These are phyloP conservation scores for Lacanobia wlatinum DNA, from an alignment of 2,888 invertebrate genomes.

Conservation along the genomic window DNA sequence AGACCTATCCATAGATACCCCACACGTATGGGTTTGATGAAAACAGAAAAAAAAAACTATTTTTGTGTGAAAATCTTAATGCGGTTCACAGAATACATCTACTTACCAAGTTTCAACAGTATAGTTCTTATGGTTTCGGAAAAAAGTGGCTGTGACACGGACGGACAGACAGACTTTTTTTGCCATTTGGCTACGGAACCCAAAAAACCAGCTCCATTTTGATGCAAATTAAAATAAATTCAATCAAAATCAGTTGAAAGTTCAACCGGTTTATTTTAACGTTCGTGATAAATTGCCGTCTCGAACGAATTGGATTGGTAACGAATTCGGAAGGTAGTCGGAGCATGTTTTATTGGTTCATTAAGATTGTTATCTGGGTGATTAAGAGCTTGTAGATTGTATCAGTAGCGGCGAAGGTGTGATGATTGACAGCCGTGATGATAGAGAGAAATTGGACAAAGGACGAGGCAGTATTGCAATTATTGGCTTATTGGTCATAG, in stretches of 20 bases:
- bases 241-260: slow-evolving; percentile 25
- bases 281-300: slow-evolving; percentile 5
- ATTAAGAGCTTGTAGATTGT: slow-evolving; percentile 15
- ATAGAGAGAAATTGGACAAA: background rate
- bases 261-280: slow-evolving; percentile 29
- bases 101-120: too few species aligned
- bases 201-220: background rate
- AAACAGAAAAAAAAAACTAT: too few species aligned
- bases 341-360: slow-evolving; percentile 27
- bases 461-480: too few species aligned
- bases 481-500: too few species aligned
- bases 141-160: too few species aligned
- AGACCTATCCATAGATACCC: too few species aligned
- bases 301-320: slow-evolving; percentile 19
- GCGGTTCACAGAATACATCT: too few species aligned
- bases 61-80: too few species aligned
- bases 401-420: background rate
- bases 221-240: slow-evolving; percentile 8
- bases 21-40: too few species aligned
- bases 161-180: too few species aligned
- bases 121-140: too few species aligned
- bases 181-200: too few species aligned
- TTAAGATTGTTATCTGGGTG: slow-evolving; percentile 34
- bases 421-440: background rate
- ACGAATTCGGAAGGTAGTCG: slow-evolving; percentile 19